Base-by-base conservation (phyloP, 2,888 invertebrate species). In the Drosophila colorata region DNA sequence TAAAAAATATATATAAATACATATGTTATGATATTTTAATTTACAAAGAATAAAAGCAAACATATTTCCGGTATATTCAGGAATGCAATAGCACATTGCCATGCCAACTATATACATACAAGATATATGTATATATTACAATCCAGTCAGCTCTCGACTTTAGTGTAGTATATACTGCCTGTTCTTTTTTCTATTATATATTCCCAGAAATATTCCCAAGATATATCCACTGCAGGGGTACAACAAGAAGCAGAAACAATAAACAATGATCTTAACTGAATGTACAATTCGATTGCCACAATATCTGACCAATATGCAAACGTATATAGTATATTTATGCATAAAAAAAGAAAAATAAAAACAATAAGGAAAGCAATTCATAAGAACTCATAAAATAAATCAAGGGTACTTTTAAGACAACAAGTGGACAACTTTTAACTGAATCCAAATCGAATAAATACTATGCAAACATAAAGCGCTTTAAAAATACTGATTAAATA, bases 231-330 rank as follows among this genome's bases (percentile, higher is more conserved):
- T 65, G 58, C 53, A 58, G 41, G 33, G 35, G 40, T 41, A 44
- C 41, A 9, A 14, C 16, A 35, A 33, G 13, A n/a, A 59, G 33
- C 25, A 63, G 47, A 18, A 74, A 69, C 74, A 77, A 72, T 67
- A 71, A 71, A 69, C 56, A 82, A 77, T 65, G 61, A 68, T 68
- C 60, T 63, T 58, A 85, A 80, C 76, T 78, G 69, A 87, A 84
- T 77, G 77, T 79, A 83, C 77, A 84, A 87, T 87, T 80, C 80
- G 65, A 84, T 78, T 84, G 84, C 87, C 82, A 78, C 81, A 85
- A 84, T 81, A 87, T 79, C 77, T 85, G 85, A 85, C 87, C 85
- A 87, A 84, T 83, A 83, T 77, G 79, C 72, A 72, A 79, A 69
- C 56, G 47, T 69, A 76, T 74, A 75, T 69, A 70, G 37, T 37